These are phyloP conservation scores for Plutomurus gul DNA, from an alignment of 1,140 invertebrate species.

Conservation along the genomic window DNA sequence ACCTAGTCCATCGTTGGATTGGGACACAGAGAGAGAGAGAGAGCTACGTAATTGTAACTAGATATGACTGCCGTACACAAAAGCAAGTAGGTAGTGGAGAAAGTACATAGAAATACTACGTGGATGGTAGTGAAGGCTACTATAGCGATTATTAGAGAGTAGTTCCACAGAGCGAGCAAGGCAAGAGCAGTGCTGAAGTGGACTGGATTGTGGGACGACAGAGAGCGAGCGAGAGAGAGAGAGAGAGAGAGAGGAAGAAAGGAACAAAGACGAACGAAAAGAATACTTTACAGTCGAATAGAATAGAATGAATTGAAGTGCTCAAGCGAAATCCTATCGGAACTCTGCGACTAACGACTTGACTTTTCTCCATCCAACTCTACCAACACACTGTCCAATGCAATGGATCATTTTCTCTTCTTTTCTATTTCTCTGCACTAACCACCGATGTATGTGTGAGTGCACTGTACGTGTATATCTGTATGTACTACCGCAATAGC, in stretches of 20 bases:
- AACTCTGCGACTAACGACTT: not conserved
- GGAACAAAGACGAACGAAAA: not conserved
- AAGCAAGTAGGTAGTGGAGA: too few relatives aligned
- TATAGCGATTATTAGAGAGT: too few relatives aligned
- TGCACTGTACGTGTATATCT: too few relatives aligned
- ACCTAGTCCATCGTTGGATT: too few relatives aligned
- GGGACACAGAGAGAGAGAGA: too few relatives aligned
- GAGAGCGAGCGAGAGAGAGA: not conserved
- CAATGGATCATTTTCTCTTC: conserved; percentile 22
- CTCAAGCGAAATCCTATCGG: conserved; percentile 7
- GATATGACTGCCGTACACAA: too few relatives aligned
- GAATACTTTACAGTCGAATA: conserved; percentile 24
- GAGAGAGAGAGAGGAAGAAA: not conserved
- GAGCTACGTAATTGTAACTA: too few relatives aligned
- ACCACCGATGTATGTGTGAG: not conserved
- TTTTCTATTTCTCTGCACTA: not conserved
- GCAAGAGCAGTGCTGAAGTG: too few relatives aligned
- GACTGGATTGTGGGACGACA: not conserved
- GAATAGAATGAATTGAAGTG: conserved; percentile 22
- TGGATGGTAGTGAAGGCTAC: too few relatives aligned
- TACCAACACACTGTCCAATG: not conserved
- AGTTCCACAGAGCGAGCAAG: too few relatives aligned
- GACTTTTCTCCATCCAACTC: not conserved
- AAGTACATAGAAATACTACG: too few relatives aligned
- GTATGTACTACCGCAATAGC: too few relatives aligned